Evolutionary conservation across 2,888 invertebrate species (phyloP), one percentile per base, ranked within the genome.

Genomic region (Coronaproctus castanopsis): DNA sequence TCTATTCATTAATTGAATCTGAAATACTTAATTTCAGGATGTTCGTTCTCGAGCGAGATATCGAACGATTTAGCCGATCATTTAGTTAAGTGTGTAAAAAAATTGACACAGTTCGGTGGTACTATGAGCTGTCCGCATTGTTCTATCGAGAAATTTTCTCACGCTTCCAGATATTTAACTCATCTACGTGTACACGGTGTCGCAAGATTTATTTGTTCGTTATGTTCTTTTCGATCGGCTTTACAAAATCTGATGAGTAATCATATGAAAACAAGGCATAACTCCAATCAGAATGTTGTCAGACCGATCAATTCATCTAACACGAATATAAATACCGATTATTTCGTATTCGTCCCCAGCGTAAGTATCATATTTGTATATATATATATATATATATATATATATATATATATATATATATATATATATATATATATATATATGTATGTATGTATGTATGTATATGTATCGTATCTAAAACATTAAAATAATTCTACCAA

Each of bases 111-210:
- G n/a, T n/a, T n/a, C n/a, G n/a, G n/a, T n/a, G n/a, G n/a, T n/a
- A n/a, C n/a, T n/a, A n/a, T 36, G 36, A 14, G 5, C 36, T 36
- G 36, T 14, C 36, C 36, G 36, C 36, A 36, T 36, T 36, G 36
- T 36, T 36, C 36, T 5, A 14, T 36, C 14, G 8, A 36, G 14
- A 5, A 36, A 8, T n/a, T n/a, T n/a, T 36, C 14, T 5, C 36
- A 36, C 36, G 14, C 14, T 8, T 36, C 14, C 5, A 36, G 14
- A 14, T 36, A 36, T 20, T 22, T 53, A 18, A 56, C 55, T 21
- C 63, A 63, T 22, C 2, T 62, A 3, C 49, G 19, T 14, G 21
- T 57, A 21, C 63, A 63, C 53, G 60, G 63, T 20, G 51, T 58
- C 10, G 49, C 58, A 8, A 55, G 63, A 36, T 63, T 57, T 18